Conservation (phyloP, 2,113 vertebrate species). For the Peromyscus polionotus region DNA sequence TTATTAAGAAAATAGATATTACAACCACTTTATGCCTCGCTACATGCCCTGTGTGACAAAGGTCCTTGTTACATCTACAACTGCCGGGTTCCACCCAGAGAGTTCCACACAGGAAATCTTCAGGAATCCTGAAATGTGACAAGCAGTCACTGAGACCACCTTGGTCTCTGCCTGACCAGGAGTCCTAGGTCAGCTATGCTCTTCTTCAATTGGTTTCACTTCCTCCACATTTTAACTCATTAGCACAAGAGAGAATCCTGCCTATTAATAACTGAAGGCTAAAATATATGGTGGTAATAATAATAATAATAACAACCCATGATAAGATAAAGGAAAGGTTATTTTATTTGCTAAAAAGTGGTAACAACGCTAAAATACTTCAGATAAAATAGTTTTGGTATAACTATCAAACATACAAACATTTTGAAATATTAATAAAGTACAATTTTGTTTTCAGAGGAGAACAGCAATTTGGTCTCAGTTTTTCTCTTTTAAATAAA, state of each 20-base stretch:
- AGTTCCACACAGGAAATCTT: background rate
- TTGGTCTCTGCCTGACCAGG: background rate
- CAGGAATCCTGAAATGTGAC: background rate
- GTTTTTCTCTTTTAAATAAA: background rate
- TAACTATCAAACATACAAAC: background rate
- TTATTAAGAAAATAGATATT: background rate
- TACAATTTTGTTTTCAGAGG: background rate
- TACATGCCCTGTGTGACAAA: background rate
- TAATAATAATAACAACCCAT: background rate
- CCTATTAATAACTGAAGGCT: slow-evolving; percentile 20
- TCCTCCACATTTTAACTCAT: background rate
- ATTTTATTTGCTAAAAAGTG: background rate
- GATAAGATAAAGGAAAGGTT: background rate
- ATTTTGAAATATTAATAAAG: background rate
- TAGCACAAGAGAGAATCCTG: background rate
- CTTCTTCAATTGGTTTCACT: slow-evolving; percentile 16
- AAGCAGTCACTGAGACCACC: rapidly evolving
- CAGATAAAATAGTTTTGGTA: background rate
- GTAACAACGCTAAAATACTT: background rate
- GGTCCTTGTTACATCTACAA: background rate
- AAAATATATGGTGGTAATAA: background rate
- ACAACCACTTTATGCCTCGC: background rate
- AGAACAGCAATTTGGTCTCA: background rate
- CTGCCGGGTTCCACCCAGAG: background rate
- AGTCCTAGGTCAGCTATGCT: background rate